Evolutionary conservation across 2,113 vertebrate genomes (phyloP).

Genomic region (Xenopus tropicalis): DNA sequence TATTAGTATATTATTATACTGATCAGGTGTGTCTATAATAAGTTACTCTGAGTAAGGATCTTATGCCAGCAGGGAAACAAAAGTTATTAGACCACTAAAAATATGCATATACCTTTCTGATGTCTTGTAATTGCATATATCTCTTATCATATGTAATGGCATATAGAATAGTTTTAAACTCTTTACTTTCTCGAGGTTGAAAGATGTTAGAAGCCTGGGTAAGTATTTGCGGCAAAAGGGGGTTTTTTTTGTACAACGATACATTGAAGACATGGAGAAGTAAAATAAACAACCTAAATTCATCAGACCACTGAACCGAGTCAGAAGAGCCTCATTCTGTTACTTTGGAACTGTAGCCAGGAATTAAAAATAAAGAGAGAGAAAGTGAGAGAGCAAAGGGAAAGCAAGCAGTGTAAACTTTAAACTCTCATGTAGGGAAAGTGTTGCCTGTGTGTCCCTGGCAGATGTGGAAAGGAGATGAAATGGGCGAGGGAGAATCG

Average conservation of each 20-base stretch:
- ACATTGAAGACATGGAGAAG: constrained; percentile 50
- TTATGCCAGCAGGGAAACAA: too few species aligned
- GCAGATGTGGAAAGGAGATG: constrained; percentile 88
- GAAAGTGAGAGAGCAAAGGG: constrained; percentile 26
- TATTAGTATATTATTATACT: too few species aligned
- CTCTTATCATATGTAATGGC: too few species aligned
- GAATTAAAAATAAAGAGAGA: constrained; percentile 29
- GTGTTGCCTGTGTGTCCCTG: constrained; percentile 74
- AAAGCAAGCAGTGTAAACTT: constrained; percentile 70
- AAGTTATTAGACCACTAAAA: too few species aligned
- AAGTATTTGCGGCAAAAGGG: constrained; percentile 1
- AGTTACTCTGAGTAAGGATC: too few species aligned
- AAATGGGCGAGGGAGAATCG: constrained; percentile 76
- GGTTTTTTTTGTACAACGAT: constrained; percentile 7
- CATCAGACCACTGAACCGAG: constrained; percentile 49
- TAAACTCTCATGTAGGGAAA: constrained; percentile 77
- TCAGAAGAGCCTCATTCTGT: constrained; percentile 67
- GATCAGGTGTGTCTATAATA: too few species aligned
- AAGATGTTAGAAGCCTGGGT: neutral
- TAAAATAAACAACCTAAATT: constrained; percentile 53
- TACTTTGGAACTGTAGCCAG: constrained; percentile 62
- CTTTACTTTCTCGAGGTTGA: neutral
- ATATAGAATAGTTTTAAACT: too few species aligned
- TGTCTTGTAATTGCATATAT: too few species aligned
- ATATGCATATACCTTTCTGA: too few species aligned